A percentile compares a stretch with the other conserved stretches of the same genome.
These are phyloP conservation scores for Erynnis tages DNA, from an alignment of 2,888 invertebrate species.

Conservation along the genomic window DNA sequence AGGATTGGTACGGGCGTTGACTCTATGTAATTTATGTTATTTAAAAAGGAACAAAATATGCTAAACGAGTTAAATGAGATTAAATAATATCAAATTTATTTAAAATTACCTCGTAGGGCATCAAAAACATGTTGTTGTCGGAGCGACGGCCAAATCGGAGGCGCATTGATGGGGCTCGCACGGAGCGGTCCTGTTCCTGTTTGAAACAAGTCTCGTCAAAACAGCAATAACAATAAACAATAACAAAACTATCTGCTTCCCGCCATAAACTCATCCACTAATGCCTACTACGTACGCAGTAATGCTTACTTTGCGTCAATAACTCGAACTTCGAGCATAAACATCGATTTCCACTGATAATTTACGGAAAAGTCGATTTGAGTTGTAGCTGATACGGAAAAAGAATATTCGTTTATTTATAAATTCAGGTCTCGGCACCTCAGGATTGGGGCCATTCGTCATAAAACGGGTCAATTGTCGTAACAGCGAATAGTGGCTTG, in stretches of 20 bases:
- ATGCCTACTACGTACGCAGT: neutral
- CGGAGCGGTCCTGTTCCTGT: conserved; percentile 83
- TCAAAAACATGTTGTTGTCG: conserved; percentile 83
- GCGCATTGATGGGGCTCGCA: conserved; percentile 88
- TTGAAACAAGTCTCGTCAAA: conserved; percentile 27
- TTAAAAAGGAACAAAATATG: neutral
- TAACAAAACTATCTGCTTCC: neutral
- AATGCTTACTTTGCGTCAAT: neutral
- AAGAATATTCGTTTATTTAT: conserved; percentile 17
- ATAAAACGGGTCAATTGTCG: conserved; percentile 55
- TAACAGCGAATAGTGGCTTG: conserved; percentile 68
- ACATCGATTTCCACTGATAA: neutral
- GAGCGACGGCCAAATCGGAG: conserved; percentile 89
- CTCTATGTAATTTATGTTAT: neutral
- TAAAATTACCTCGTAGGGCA: conserved; percentile 67
- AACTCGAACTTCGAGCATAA: conserved; percentile 7
- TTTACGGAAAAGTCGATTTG: conserved; percentile 18
- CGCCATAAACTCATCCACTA: neutral
- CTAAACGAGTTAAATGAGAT: neutral
- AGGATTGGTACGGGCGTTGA: neutral
- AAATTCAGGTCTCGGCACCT: conserved; percentile 30
- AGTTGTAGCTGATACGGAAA: neutral
- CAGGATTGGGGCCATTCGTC: conserved; percentile 39
- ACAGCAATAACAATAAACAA: conserved; percentile 29
- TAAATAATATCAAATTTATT: neutral